Conservation (phyloP, 37 sponge, comb jelly and placozoan species). For the Hormiphora californensis region DNA sequence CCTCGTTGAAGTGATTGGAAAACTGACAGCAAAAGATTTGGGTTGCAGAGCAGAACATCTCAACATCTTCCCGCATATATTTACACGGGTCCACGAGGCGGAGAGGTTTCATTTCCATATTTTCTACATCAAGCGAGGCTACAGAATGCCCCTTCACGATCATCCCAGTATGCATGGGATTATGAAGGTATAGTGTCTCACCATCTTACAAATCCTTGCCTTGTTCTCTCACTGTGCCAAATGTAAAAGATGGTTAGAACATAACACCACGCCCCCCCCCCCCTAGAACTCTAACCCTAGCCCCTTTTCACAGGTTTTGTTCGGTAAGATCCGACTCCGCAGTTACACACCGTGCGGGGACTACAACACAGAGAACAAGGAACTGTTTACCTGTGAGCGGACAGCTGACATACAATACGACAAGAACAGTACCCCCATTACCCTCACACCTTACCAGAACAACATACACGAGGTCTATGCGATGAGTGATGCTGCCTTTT, state of each 20-base stretch:
- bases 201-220: too few relatives aligned
- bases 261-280: too few relatives aligned
- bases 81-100: background rate
- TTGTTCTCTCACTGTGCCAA: too few relatives aligned
- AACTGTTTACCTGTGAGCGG: background rate
- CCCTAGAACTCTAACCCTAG: too few relatives aligned
- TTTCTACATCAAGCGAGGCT: slow-evolving; percentile 32
- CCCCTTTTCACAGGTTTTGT: background rate
- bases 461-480: slow-evolving; percentile 13
- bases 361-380: background rate
- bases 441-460: background rate
- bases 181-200: background rate
- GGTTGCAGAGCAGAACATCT: background rate
- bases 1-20: background rate
- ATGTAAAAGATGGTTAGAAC: too few relatives aligned
- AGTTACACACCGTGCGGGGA: background rate
- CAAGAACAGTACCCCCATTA: background rate
- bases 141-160: slow-evolving; percentile 1
- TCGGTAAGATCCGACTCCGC: background rate
- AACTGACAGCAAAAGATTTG: background rate
- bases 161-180: slow-evolving; percentile 24
- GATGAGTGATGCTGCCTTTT: background rate
- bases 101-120: background rate
- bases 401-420: background rate
- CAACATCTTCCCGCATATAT: background rate